Evolutionary conservation across 2,797 vertebrate species (phyloP), one percentile per base, ranked within the genome.

Genomic region (Sebastes taczanowskii): DNA sequence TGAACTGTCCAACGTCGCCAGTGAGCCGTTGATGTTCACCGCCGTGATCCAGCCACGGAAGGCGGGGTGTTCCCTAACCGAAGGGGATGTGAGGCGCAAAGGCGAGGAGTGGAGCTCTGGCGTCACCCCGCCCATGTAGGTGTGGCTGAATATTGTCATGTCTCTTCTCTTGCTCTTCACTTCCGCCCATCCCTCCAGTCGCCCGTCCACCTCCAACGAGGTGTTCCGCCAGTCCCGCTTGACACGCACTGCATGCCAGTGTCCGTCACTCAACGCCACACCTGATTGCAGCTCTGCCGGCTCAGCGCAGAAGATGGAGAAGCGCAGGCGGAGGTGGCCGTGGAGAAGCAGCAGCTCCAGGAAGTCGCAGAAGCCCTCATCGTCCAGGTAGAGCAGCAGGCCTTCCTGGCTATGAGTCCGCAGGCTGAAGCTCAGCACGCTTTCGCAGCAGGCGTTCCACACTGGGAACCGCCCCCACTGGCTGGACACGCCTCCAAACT

Each of bases 381-480:
- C 98, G 2, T 99, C 98, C 2, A 99, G 97, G 95, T 99, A 99
- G 88, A 99, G 97, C 94, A 99, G 95, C 56, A 99, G 96, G 92
- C 98, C 98, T 2, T 98, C 97, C 81, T 98, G 97, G 83, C 97
- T 98, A 93, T 97, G 98, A 2, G 98, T 99, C 96, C 98, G 98
- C 96, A 99, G 97, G 94, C 98, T 98, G 96, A 99, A 99, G 94
- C 97, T 99, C 96, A 99, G 97, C 91, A 99, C 98, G 1, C 98
- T 99, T 91, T 99, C 98, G 0, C 98, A 99, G 95, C 98, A 99
- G 53, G 98, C 98, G 32, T 99, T 99, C 98, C 98, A 99, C 95
- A 99, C 98, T 0, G 98, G 98, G 91, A 99, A 99, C 81, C 98
- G 96, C 23, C 98, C 98, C 98, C 98, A 99, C 87, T 99, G 98